A percentile compares a stretch with the other conserved stretches of the same genome.
Conservation (phyloP, 1,140 invertebrate genomes). For the Zeugodacus cucurbitae region DNA sequence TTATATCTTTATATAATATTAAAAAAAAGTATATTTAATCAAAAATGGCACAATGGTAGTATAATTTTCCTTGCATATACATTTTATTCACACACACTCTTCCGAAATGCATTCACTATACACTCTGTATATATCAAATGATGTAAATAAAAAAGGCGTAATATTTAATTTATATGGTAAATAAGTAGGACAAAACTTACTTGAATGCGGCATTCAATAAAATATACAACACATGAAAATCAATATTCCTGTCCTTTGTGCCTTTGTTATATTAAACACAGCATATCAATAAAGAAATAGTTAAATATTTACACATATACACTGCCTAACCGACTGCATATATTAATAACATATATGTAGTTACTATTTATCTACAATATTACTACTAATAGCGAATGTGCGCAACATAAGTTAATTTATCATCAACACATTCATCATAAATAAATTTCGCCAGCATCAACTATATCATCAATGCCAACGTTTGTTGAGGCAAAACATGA, state of each 20-base stretch:
- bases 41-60: too few species aligned
- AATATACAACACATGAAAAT: background rate
- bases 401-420: background rate
- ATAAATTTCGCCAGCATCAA: background rate
- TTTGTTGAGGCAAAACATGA: background rate
- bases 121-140: too few species aligned
- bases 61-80: too few species aligned
- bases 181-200: too few species aligned
- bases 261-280: background rate
- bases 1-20: too few species aligned
- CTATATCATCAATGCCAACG: background rate
- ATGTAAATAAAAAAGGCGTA: too few species aligned
- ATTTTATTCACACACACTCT: too few species aligned
- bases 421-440: conserved; percentile 17
- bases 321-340: too few species aligned
- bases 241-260: background rate
- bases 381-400: background rate
- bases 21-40: too few species aligned
- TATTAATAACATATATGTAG: background rate
- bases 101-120: too few species aligned
- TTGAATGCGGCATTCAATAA: background rate
- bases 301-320: background rate
- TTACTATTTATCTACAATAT: background rate
- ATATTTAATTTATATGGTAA: too few species aligned
- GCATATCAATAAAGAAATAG: background rate